Conservation (phyloP, 2,113 vertebrate species). For the Fregata magnificens region DNA sequence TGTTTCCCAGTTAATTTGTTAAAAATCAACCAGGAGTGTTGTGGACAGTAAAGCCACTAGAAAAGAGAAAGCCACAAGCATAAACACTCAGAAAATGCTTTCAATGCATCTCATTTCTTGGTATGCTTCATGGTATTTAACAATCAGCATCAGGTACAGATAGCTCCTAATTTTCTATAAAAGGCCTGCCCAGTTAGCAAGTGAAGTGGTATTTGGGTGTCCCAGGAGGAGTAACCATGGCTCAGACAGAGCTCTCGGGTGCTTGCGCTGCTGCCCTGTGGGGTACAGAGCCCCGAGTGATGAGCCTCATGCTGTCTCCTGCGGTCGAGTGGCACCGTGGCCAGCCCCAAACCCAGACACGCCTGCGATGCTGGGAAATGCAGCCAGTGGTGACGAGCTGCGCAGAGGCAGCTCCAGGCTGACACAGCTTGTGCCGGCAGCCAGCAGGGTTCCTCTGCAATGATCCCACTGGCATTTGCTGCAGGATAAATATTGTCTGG, state of each 20-base stretch:
- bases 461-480: neutral
- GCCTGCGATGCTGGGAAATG: neutral
- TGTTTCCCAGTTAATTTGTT: neutral
- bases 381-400: neutral
- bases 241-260: neutral
- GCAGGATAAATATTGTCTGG: neutral
- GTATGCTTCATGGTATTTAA: neutral
- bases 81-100: neutral
- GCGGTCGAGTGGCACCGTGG: fast-evolving
- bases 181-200: neutral
- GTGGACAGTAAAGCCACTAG: neutral
- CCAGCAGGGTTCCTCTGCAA: neutral
- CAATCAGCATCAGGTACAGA: neutral
- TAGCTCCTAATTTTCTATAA: neutral
- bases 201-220: neutral
- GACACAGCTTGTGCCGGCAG: neutral
- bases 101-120: neutral
- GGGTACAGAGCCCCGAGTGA: neutral
- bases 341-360: neutral
- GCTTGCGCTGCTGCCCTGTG: neutral
- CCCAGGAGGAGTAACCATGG: neutral
- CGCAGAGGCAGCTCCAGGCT: neutral
- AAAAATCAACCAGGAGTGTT: conserved; percentile 18
- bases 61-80: neutral
- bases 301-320: neutral